These are phyloP conservation scores for Neotoxoptera formosana DNA, from an alignment of 1,140 invertebrate species.

Conservation along the genomic window DNA sequence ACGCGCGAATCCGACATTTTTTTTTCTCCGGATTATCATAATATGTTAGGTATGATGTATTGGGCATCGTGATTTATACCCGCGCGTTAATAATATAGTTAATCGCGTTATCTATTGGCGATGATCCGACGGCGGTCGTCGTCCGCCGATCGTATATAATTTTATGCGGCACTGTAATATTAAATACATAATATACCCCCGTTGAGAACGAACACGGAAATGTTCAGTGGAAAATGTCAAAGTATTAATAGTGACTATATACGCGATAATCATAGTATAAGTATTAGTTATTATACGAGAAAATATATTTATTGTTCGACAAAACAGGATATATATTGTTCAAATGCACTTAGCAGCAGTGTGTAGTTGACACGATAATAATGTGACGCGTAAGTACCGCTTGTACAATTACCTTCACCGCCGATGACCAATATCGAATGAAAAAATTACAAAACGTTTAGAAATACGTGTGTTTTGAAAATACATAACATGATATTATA, in stretches of 20 bases:
- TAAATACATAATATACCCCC: neutral
- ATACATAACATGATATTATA: neutral
- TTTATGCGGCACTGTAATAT: neutral
- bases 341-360: neutral
- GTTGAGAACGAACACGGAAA: neutral
- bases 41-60: neutral
- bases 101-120: constrained; percentile 31
- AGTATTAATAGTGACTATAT: neutral
- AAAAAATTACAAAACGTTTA: neutral
- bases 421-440: too few relatives aligned
- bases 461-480: neutral
- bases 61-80: neutral
- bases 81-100: neutral
- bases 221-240: neutral
- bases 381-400: neutral
- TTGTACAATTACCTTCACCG: neutral
- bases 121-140: neutral
- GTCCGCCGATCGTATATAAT: neutral
- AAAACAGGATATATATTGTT: neutral
- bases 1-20: neutral
- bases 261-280: neutral
- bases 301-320: neutral
- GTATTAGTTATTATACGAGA: neutral
- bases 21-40: constrained; percentile 15
- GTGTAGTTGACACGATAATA: too few relatives aligned